Evolutionary conservation across 92 coral and sea anemone genomes (phyloP).

Genomic region (Bergia puertoricense): DNA sequence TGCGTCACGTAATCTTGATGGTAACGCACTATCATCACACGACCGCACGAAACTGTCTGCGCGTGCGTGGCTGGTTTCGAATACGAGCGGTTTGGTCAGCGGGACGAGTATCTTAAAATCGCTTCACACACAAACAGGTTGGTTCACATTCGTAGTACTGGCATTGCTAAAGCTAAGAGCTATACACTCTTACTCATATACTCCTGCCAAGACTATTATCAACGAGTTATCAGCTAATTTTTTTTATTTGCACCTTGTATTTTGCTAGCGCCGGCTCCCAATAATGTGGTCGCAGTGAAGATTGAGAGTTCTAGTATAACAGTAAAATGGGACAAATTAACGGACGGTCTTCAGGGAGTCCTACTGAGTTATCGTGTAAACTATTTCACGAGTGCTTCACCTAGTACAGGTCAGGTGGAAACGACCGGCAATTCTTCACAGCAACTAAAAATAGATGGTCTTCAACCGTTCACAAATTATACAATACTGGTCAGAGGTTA

Average conservation of each 20-base stretch:
- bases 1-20: too few species aligned
- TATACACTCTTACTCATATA: too few species aligned
- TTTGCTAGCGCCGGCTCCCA: constrained; percentile 20
- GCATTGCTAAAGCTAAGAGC: too few species aligned
- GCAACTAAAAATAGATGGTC: not conserved
- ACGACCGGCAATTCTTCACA: not conserved
- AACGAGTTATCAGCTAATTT: too few species aligned
- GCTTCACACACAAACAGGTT: too few species aligned
- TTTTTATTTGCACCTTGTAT: not conserved
- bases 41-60: too few species aligned
- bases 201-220: too few species aligned
- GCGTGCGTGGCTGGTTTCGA: too few species aligned
- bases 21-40: too few species aligned
- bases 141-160: too few species aligned
- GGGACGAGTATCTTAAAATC: too few species aligned
- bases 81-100: too few species aligned
- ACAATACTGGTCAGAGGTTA: constrained; percentile 29
- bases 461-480: constrained; percentile 20
- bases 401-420: not conserved
- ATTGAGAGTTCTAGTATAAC: not conserved
- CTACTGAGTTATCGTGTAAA: constrained; percentile 13
- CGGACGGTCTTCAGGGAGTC: not conserved
- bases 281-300: not conserved
- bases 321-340: constrained; percentile 13
- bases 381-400: not conserved